These are phyloP conservation scores for Clanis bilineata DNA, from an alignment of 2,888 invertebrate genomes.

Conservation along the genomic window DNA sequence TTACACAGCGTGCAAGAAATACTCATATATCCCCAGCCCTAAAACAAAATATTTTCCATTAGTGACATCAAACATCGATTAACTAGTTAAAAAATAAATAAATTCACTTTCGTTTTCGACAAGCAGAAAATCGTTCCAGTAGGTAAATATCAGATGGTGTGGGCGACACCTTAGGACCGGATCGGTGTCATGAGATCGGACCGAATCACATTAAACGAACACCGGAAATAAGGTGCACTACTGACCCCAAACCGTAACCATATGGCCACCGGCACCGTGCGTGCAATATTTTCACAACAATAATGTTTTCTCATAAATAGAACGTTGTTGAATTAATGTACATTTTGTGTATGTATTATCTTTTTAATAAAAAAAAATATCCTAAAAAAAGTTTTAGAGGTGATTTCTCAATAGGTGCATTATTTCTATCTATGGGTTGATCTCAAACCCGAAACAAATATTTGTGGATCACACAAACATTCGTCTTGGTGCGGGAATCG, in stretches of 20 bases:
- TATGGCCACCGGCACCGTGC: slow-evolving; percentile 14
- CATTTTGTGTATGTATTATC: neutral
- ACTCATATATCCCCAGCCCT: too few relatives aligned
- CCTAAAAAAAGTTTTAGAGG: neutral
- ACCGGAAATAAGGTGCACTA: slow-evolving; percentile 20
- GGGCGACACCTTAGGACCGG: slow-evolving; percentile 5
- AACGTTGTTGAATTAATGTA: neutral
- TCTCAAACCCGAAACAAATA: too few relatives aligned
- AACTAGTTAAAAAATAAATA: neutral
- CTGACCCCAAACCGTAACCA: slow-evolving; percentile 19
- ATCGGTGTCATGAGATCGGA: slow-evolving; percentile 15
- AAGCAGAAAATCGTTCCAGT: neutral
- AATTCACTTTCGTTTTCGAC: slow-evolving; percentile 8
- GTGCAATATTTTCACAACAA: slow-evolving; percentile 9
- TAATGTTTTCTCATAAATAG: slow-evolving; percentile 6
- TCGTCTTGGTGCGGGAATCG: too few relatives aligned
- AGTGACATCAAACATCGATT: neutral
- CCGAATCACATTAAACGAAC: slow-evolving; percentile 16
- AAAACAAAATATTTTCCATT: neutral
- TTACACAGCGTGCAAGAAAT: too few relatives aligned
- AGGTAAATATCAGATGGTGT: neutral
- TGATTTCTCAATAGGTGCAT: too few relatives aligned
- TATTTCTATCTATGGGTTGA: too few relatives aligned
- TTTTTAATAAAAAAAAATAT: neutral
- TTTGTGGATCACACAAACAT: too few relatives aligned